Base-by-base conservation (phyloP, 2,888 invertebrate genomes). In the Hesperia comma region DNA sequence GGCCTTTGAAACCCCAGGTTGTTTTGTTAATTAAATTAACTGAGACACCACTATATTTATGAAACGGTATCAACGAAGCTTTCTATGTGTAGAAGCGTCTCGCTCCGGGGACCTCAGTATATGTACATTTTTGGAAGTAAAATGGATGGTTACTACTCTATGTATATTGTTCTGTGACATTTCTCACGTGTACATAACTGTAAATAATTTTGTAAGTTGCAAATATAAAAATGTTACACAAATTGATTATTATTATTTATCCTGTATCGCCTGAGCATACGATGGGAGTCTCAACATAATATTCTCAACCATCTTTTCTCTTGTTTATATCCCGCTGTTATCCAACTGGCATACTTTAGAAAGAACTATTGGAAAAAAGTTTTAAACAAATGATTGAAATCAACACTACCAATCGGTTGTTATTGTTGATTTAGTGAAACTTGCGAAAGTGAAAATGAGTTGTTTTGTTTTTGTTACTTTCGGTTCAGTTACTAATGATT, bases 171-270 rank as follows among this genome's bases (percentile, higher is more conserved):
- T 49, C 15, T 49, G 58, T 67, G 61, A 66, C 67, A 63, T 68
- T 43, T 55, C 56, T 62, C 46, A 61, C 14, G 51, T 75, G 74
- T 76, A 77, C 54, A 77, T 74, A 75, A 19, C 51, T 80, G 81
- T 82, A 79, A 74, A 78, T 80, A 75, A 69, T 81, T 82, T 81
- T 81, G 72, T 79, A 80, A 78, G 72, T 74, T 76, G 74, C 71
- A 76, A 75, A 74, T 78, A 72, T 77, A 79, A 79, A 74, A 74
- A 73, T 78, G 80, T 80, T 78, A 76, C 73, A 67, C 56, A 68
- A 40, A 57, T n/a, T n/a, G 69, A 12, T 10, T 37, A 37, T 3
- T 12, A 37, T 37, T 37, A 37, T 37, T 37, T 37, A 37, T 12
- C 10, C 37, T 37, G 2, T 4, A 26, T 26, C 26, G 26, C 26